Evolutionary conservation across 2,888 invertebrate species (phyloP), one percentile per base, ranked within the genome.

Genomic region (Drosophila kambysellisi): DNA sequence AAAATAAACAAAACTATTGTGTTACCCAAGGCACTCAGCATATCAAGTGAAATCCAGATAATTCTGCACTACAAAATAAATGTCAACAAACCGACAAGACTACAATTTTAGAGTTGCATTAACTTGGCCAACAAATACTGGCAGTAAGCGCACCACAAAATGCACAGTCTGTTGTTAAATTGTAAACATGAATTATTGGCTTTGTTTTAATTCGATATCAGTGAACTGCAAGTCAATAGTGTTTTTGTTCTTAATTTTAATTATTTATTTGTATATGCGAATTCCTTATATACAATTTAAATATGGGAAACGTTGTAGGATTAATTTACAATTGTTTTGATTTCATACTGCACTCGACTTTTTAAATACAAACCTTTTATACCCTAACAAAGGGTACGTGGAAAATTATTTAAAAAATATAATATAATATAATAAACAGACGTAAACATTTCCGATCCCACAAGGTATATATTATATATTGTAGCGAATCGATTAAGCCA

Each of bases 21-120:
- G 8, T 20, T 51, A 39, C 39, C 39, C 60, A 59, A 29, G 17
- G 52, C 62, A 25, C 56, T 39, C 46, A 52, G 39, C 33, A 37
- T 30, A 62, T 56, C 67, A 7, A 65, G 75, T 39, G 11, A 12
- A 43, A 85, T 73, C 83, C 69, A 70, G 85, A 71, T 82, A 46
- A 59, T 64, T 71, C 80, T 74, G 73, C 50, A 39, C 43, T 9
- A 25, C 11, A n/a, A 20, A 50, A 11, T 25, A 7, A 53, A 20
- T 39, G 30, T 41, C 41, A 39, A 56, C n/a, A 37, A 37, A 30
- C 20, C 57, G 12, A 30, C 11, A 20, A 53, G 15, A 37, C 17
- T 37, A 39, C 29, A 29, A 50, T 30, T 48, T 15, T 33, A 4
- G n/a, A 48, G 25, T 25, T 61, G 48, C 58, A 17, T 35, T 33